Conservation (phyloP, 1,140 invertebrate species). For the Ephestia elutella region DNA sequence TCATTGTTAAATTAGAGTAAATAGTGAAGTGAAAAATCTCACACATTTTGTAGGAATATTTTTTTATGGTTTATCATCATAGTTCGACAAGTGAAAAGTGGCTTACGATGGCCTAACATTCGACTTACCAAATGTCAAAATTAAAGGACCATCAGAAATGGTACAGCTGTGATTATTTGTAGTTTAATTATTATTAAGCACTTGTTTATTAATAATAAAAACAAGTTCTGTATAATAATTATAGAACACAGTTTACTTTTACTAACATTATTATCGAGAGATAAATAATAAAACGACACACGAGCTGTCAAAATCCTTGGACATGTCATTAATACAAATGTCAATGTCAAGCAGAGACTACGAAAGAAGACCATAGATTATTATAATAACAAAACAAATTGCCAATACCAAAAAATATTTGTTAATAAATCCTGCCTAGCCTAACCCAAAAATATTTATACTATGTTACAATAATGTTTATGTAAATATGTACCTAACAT, state of each 20-base stretch:
- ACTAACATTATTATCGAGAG: constrained; percentile 12
- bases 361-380: no score
- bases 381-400: no score
- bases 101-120: constrained; percentile 15
- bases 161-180: not conserved
- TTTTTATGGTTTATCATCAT: constrained; percentile 6
- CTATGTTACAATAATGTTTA: no score
- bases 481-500: no score
- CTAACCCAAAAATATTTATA: no score
- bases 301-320: constrained; percentile 37
- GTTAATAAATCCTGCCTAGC: no score
- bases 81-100: constrained; percentile 30
- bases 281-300: constrained; percentile 25
- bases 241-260: constrained; percentile 9
- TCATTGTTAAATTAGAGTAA: not conserved
- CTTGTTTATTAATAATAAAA: not conserved
- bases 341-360: constrained; percentile 12
- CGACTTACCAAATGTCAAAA: constrained; percentile 36
- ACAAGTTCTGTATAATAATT: not conserved
- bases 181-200: not conserved
- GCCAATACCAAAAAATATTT: no score
- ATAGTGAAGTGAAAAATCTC: not conserved
- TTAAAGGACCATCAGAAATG: constrained; percentile 15
- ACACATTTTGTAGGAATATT: not conserved
- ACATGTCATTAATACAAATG: constrained; percentile 18